These are phyloP conservation scores for Pygocentrus nattereri DNA, from an alignment of 2,797 vertebrate species.

Conservation along the genomic window DNA sequence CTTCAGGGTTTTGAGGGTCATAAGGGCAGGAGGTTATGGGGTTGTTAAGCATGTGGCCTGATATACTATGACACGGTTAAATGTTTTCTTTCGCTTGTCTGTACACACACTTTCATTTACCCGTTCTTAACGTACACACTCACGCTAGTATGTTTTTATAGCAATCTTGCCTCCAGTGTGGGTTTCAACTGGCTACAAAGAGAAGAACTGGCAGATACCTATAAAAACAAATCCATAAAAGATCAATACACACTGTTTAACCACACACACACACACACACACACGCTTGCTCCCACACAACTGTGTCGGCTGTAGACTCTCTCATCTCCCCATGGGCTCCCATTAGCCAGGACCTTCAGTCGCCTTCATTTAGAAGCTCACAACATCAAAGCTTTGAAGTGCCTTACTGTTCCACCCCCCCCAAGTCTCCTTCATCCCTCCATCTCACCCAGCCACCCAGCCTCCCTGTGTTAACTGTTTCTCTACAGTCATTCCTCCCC, in stretches of 20 bases:
- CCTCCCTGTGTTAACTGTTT: conserved; percentile 55
- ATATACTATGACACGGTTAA: background rate
- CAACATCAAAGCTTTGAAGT: conserved; percentile 84
- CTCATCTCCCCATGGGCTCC: conserved; percentile 84
- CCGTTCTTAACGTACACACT: conserved; percentile 18
- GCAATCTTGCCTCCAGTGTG: conserved; percentile 14
- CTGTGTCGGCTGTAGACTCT: conserved; percentile 67
- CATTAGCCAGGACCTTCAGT: conserved; percentile 83
- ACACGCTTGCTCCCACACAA: conserved; percentile 44
- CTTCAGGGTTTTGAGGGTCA: conserved; percentile 12
- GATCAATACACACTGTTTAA: conserved; percentile 40
- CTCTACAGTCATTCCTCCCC: conserved; percentile 48
- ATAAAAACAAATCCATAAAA: conserved; percentile 47
- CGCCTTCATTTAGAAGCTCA: conserved; percentile 82
- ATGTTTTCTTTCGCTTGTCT: conserved; percentile 12
- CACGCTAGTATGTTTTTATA: conserved; percentile 12
- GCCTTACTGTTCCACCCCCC: conserved; percentile 61
- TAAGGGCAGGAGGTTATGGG: conserved; percentile 1
- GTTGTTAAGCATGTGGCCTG: background rate
- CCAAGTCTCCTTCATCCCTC: conserved; percentile 55
- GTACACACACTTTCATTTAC: background rate
- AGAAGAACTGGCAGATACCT: conserved; percentile 41
- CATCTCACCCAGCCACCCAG: conserved; percentile 51
- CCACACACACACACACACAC: conserved; percentile 32
- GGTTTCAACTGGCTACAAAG: conserved; percentile 43